Conservation (phyloP, 1,140 invertebrate species). For the Neodiprion lecontei region DNA sequence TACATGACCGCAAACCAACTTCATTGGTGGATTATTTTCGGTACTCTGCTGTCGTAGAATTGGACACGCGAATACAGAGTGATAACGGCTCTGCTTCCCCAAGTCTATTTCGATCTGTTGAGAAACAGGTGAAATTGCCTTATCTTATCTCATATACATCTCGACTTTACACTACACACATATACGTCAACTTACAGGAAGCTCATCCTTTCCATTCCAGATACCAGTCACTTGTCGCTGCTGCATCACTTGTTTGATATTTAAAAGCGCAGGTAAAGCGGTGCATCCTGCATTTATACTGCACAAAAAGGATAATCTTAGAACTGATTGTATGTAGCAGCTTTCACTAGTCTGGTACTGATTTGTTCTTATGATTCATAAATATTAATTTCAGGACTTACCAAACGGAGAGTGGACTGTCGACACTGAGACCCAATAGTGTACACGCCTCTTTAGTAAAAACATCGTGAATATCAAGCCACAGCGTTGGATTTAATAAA, state of each 20-base stretch:
- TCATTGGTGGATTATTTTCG: constrained; percentile 96
- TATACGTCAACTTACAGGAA: constrained; percentile 76
- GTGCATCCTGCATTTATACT: constrained; percentile 92
- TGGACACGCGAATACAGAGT: constrained; percentile 98
- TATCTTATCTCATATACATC: too few relatives aligned
- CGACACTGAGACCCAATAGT: constrained; percentile 87
- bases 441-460: constrained; percentile 94
- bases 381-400: constrained; percentile 44
- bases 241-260: constrained; percentile 95
- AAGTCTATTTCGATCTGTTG: constrained; percentile 90
- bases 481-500: constrained; percentile 79
- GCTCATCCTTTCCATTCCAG: constrained; percentile 94
- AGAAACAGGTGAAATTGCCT: constrained; percentile 26
- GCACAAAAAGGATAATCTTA: constrained; percentile 38
- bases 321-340: too few relatives aligned
- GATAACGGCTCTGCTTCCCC: constrained; percentile 86
- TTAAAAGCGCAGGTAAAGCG: constrained; percentile 91
- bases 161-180: not conserved
- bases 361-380: not conserved
- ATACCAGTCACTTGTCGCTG: constrained; percentile 93
- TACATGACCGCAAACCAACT: constrained; percentile 96
- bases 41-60: constrained; percentile 96
- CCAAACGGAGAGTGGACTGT: constrained; percentile 79
- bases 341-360: too few relatives aligned
- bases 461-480: constrained; percentile 81